phyloP scores from a whole-genome alignment of 37 sponge, comb jelly and placozoan species.

The Halisarca cf. caerulea region DNA sequence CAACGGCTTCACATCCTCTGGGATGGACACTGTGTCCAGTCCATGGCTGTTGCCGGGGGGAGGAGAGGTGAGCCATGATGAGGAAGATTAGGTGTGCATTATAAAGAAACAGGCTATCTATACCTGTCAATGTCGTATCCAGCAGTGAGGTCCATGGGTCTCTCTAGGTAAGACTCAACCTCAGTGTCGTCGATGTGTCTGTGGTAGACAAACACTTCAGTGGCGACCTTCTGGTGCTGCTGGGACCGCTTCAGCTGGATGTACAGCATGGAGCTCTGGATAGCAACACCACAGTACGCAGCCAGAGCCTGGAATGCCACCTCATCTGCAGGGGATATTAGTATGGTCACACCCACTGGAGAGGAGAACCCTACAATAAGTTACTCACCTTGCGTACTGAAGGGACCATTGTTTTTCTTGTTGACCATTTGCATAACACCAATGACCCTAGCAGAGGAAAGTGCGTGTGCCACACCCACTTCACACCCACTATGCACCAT shows the following conservation, averaged over 20 bases:
- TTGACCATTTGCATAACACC: conserved; percentile 65
- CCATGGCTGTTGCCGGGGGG: no score
- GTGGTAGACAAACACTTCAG: conserved; percentile 47
- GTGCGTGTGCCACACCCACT: neutral
- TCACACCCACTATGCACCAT: neutral
- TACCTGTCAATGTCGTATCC: conserved; percentile 20
- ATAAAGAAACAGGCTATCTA: neutral
- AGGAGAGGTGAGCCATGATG: no score
- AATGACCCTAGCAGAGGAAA: conserved; percentile 41
- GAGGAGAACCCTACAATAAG: neutral
- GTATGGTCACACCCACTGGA: neutral
- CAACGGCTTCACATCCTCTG: conserved; percentile 27
- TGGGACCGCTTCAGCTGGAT: conserved; percentile 17
- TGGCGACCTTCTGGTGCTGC: conserved; percentile 33
- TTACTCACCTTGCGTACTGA: conserved; percentile 32
- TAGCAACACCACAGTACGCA: conserved; percentile 41
- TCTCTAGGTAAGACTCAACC: conserved; percentile 16
- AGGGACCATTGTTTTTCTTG: conserved; percentile 51
- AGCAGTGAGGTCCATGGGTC: neutral
- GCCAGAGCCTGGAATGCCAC: conserved; percentile 25
- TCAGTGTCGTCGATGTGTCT: conserved; percentile 39
- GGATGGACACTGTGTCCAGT: conserved; percentile 16
- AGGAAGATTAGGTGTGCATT: no score
- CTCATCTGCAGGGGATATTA: conserved; percentile 9
- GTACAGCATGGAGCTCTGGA: conserved; percentile 31